These are phyloP conservation scores for Melieria omissa DNA, from an alignment of 2,888 invertebrate species.

Conservation along the genomic window DNA sequence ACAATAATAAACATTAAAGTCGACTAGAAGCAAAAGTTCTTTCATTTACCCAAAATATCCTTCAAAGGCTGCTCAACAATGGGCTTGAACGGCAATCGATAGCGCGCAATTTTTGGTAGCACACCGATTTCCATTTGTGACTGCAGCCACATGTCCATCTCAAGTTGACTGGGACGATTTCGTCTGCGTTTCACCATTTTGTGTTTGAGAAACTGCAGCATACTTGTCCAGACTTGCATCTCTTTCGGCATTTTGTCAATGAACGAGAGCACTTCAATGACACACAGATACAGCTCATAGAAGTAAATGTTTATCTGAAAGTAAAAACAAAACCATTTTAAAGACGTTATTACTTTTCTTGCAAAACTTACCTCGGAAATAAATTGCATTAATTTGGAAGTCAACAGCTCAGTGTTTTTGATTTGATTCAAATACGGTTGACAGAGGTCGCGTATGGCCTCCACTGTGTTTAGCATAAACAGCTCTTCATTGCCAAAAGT, in stretches of 20 bases:
- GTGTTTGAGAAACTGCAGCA: constrained; percentile 63
- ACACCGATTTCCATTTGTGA: constrained; percentile 61
- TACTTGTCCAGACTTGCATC: constrained; percentile 63
- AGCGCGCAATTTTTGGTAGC: constrained; percentile 65
- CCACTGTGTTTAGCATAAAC: constrained; percentile 55
- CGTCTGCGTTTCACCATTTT: constrained; percentile 63
- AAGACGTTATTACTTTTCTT: not conserved
- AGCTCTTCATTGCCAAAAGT: constrained; percentile 64
- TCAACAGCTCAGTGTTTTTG: constrained; percentile 59
- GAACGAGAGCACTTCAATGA: constrained; percentile 63
- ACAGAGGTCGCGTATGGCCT: constrained; percentile 58
- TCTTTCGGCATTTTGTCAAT: constrained; percentile 60
- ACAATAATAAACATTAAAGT: not conserved
- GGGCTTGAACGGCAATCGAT: constrained; percentile 64
- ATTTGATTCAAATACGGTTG: constrained; percentile 65
- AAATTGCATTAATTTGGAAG: constrained; percentile 57
- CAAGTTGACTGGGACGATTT: constrained; percentile 61
- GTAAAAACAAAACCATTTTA: not conserved
- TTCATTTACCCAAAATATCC: constrained; percentile 56
- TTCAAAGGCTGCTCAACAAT: constrained; percentile 62
- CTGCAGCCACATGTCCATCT: constrained; percentile 65
- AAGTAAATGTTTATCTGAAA: constrained; percentile 65
- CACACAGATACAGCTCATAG: constrained; percentile 65
- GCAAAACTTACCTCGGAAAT: constrained; percentile 55
- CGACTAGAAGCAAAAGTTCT: not conserved